These are phyloP conservation scores for Triops cancriformis DNA, from an alignment of 1,140 invertebrate species.

Conservation along the genomic window DNA sequence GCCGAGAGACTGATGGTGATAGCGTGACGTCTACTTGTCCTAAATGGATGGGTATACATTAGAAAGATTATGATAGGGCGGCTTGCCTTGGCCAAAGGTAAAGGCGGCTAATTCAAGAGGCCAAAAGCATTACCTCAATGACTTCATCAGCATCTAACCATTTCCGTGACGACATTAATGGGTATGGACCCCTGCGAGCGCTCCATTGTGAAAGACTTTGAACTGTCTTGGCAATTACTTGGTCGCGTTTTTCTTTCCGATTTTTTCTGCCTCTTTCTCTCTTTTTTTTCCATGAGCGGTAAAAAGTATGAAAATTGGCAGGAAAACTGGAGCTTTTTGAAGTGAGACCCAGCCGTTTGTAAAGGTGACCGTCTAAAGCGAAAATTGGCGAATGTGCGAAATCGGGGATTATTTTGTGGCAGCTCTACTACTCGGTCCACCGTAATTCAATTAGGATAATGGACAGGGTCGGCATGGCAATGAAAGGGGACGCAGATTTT, in stretches of 20 bases:
- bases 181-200: background rate
- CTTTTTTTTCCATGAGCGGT: too few species aligned
- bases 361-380: too few species aligned
- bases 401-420: background rate
- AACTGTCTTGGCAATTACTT: too few species aligned
- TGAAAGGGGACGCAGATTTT: constrained; percentile 10
- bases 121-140: constrained; percentile 9
- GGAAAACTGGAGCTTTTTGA: too few species aligned
- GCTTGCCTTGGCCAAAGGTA: background rate
- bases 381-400: constrained; percentile 1
- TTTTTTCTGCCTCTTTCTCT: too few species aligned
- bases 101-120: constrained; percentile 12
- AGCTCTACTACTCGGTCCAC: background rate
- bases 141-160: constrained; percentile 10
- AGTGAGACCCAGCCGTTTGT: too few species aligned
- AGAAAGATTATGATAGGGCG: constrained; percentile 5
- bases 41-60: constrained; percentile 7
- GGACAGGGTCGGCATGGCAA: constrained; percentile 8
- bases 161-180: constrained; percentile 13
- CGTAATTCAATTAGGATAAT: constrained; percentile 11
- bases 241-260: too few species aligned
- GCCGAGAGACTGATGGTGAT: background rate
- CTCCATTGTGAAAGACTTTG: background rate
- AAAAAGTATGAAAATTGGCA: too few species aligned
- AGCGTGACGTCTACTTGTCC: background rate